Conservation (phyloP, 2,797 vertebrate species). For the Cossypha heuglini region DNA sequence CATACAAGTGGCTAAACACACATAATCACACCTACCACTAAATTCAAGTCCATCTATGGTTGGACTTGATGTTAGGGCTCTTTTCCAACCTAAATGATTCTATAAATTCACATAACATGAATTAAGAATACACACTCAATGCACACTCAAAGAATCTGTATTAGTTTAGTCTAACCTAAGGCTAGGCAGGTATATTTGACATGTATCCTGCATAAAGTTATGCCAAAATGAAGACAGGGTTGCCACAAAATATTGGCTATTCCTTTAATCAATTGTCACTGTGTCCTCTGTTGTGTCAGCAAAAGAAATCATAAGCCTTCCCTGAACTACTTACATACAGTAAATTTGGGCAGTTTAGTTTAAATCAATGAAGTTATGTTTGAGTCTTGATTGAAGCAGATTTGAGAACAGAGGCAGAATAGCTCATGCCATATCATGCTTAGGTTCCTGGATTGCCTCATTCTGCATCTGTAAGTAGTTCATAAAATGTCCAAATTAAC, state of each 20-base stretch:
- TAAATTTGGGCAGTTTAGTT: not conserved
- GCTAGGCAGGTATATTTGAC: not conserved
- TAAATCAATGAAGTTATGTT: not conserved
- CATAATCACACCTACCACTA: not conserved
- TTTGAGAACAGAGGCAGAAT: not conserved
- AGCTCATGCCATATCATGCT: not conserved
- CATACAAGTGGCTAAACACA: not conserved
- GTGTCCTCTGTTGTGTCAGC: not conserved
- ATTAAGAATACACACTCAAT: not conserved
- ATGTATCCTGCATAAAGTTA: not conserved
- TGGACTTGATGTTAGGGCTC: not conserved
- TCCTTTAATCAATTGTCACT: not conserved
- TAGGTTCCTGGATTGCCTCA: not conserved
- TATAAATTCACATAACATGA: not conserved
- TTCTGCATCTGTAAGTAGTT: not conserved
- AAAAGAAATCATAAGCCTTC: not conserved
- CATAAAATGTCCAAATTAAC: not conserved
- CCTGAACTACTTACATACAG: not conserved
- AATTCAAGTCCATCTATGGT: not conserved
- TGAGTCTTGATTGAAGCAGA: not conserved
- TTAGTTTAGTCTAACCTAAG: not conserved
- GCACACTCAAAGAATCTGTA: not conserved
- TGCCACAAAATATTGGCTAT: not conserved
- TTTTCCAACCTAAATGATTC: not conserved
- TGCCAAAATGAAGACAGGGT: not conserved